Evolutionary conservation across 2,113 vertebrate genomes (phyloP), one percentile per base, ranked within the genome.

Genomic region (Dicerorhinus sumatrensis): DNA sequence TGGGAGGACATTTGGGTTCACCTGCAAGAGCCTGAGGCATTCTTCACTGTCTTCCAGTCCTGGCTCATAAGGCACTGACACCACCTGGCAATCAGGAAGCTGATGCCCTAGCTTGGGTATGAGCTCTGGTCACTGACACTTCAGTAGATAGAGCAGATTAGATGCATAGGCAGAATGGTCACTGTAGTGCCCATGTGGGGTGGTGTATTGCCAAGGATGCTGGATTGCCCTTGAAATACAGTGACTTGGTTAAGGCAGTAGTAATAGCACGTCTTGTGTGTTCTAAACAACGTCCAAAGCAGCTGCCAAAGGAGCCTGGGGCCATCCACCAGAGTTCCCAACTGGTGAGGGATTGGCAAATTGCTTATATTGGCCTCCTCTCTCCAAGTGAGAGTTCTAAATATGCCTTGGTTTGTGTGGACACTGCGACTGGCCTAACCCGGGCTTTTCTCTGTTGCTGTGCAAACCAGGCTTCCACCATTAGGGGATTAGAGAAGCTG

Each of bases 1-100:
- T 25, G 62, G 62, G 80, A 69, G 46, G 89, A 72, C 0, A 0
- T 82, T 46, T 60, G 39, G 2, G 10, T 83, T 20, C 10, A 42
- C 36, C 21, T 60, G 21, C 63, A 91, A 48, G 29, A 60, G 31
- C 16, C 36, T 18, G 31, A 48, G 65, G 17, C 39, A 48, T 20
- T 88, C 54, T 36, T 83, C 39, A 36, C 90, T 60, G 31, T 21
- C 27, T 60, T 60, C 31, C 14, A 29, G 16, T 62, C 54, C 39
- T 0, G 2, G 1, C 23, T 82, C 23, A 29, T 0, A 58, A 48
- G 54, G 9, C 2, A 8, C 25, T n/a, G 77, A 29, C 14, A 21
- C 54, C 10, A 29, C 65, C 13, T 58, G 36, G 29, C 11, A 6
- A 29, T 72, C 39, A 6, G 21, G 39, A 92, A 12, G 21, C 31